phyloP scores from a whole-genome alignment of 2,888 invertebrate genomes.

The Atrina japonica region DNA sequence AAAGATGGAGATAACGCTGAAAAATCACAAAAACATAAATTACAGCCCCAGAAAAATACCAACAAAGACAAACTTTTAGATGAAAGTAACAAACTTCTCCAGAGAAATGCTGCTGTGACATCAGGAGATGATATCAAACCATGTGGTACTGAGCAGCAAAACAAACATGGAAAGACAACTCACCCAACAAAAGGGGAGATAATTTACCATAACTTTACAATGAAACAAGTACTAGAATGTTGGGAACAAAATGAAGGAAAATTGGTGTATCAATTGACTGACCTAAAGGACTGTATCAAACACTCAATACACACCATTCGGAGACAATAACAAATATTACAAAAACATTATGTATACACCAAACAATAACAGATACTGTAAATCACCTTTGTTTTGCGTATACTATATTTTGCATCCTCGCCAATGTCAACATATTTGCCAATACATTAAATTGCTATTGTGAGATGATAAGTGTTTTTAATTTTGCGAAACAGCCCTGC shows the following conservation, averaged over 20 bases:
- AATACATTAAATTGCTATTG: too few species aligned
- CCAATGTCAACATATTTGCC: too few species aligned
- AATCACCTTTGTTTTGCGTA: background rate
- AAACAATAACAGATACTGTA: constrained; percentile 1
- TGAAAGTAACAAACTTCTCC: background rate
- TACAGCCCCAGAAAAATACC: background rate
- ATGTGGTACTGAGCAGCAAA: too few species aligned
- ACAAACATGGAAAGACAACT: too few species aligned
- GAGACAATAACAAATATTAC: constrained; percentile 2
- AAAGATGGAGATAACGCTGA: background rate
- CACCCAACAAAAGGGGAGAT: background rate
- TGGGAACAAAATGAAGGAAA: constrained; percentile 41
- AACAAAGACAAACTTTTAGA: background rate
- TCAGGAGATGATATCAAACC: background rate
- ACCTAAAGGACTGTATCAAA: constrained; percentile 50
- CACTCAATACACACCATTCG: constrained; percentile 28
- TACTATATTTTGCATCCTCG: too few species aligned
- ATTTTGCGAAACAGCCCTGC: too few species aligned
- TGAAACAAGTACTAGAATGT: constrained; percentile 2
- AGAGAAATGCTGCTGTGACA: background rate
- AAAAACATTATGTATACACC: background rate
- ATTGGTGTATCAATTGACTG: constrained; percentile 46
- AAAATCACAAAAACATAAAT: background rate
- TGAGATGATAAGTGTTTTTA: too few species aligned
- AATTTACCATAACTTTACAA: background rate